Conservation (phyloP, 2,797 vertebrate species). For the Pantherophis vulpinus region DNA sequence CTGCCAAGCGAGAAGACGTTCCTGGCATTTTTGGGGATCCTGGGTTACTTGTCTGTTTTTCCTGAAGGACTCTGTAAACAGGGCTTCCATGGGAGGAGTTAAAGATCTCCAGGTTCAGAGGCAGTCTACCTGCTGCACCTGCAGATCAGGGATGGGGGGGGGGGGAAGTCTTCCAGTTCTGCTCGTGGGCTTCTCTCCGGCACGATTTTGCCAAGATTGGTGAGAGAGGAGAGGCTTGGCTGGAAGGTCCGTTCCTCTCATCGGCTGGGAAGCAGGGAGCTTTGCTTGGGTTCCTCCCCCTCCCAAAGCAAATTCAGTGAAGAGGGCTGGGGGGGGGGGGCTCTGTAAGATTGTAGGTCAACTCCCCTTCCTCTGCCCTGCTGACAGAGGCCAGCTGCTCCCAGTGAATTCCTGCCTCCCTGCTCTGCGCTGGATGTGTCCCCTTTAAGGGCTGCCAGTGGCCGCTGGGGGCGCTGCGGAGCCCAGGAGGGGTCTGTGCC, state of each 20-base stretch:
- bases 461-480: conserved; percentile 4
- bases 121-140: not conserved
- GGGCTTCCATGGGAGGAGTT: not conserved
- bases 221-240: not conserved
- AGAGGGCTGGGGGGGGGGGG: not conserved
- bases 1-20: not conserved
- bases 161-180: not conserved
- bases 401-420: not conserved
- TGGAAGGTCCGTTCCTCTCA: not conserved
- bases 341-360: not conserved
- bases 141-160: not conserved
- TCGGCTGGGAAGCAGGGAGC: not conserved
- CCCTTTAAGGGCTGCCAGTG: not conserved
- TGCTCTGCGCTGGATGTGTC: not conserved
- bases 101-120: not conserved
- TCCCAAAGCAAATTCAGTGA: not conserved
- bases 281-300: not conserved
- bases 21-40: not conserved
- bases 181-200: not conserved
- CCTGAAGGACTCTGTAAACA: too few relatives aligned
- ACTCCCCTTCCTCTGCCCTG: not conserved
- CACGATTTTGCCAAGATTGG: not conserved
- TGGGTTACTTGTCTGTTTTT: not conserved
- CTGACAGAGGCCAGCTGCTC: not conserved
- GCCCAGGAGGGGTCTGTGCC: not conserved